Conservation (phyloP, 1,140 invertebrate genomes). For the Lutraria rhynchaena region DNA sequence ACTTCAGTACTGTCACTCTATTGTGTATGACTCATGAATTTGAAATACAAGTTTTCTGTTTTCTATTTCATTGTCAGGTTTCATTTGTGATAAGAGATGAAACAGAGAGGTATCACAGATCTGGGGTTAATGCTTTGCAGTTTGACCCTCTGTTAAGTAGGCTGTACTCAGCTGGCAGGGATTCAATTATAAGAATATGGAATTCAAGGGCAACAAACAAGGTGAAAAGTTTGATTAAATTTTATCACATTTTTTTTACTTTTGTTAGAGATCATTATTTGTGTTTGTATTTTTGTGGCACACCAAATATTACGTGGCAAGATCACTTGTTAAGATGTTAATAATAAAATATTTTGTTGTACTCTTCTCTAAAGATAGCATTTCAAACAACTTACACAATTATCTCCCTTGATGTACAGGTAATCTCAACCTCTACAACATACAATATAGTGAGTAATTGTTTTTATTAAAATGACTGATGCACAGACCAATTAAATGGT, state of each 20-base stretch:
- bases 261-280: too few relatives aligned
- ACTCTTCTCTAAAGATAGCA: too few relatives aligned
- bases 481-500: too few relatives aligned
- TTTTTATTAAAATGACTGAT: too few relatives aligned
- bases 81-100: conserved; percentile 99
- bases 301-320: too few relatives aligned
- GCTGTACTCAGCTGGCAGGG: conserved; percentile 98
- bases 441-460: too few relatives aligned
- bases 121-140: conserved; percentile 97
- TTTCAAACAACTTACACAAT: too few relatives aligned
- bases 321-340: too few relatives aligned
- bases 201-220: conserved; percentile 84
- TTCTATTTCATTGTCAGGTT: conserved; percentile 87
- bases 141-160: conserved; percentile 93
- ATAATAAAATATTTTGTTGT: too few relatives aligned
- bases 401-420: too few relatives aligned
- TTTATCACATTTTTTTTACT: neutral
- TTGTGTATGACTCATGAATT: neutral
- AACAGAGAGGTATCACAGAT: conserved; percentile 95
- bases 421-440: too few relatives aligned
- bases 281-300: too few relatives aligned
- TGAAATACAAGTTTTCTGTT: neutral
- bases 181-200: conserved; percentile 99
- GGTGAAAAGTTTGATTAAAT: conserved; percentile 53
- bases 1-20: neutral